Percentiles rank a stretch among this genome's conserved stretches.
Conservation (phyloP, 2,888 invertebrate genomes). For the Ophonus ardosiacus region DNA sequence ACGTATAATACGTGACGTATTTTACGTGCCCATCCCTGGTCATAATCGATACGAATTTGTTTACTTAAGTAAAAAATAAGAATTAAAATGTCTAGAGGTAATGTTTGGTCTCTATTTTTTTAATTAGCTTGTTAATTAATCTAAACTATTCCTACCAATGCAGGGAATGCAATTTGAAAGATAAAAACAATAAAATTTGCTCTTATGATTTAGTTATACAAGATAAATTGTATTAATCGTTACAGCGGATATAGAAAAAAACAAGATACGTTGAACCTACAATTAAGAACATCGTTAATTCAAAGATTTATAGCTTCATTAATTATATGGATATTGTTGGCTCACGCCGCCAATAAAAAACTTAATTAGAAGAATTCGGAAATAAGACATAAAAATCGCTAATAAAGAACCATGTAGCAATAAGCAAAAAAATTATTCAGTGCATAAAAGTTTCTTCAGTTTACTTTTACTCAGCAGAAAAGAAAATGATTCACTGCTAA, state of each 20-base stretch:
- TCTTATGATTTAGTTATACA: conserved; percentile 13
- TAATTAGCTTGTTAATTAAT: conserved; percentile 15
- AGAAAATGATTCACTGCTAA: background rate
- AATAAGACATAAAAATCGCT: conserved; percentile 25
- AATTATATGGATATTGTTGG: conserved; percentile 48
- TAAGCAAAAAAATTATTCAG: background rate
- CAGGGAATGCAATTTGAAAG: conserved; percentile 11
- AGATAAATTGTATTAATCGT: conserved; percentile 22
- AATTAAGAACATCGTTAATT: conserved; percentile 48
- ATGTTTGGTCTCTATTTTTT: background rate
- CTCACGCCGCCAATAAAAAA: conserved; percentile 52
- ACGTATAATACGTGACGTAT: too few relatives aligned
- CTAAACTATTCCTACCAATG: conserved; percentile 3
- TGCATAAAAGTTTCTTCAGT: background rate
- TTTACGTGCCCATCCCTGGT: too few relatives aligned
- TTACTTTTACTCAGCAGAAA: background rate
- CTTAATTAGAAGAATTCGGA: conserved; percentile 27
- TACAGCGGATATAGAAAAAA: conserved; percentile 21
- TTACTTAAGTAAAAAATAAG: too few relatives aligned
- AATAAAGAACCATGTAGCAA: background rate
- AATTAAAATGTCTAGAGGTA: too few relatives aligned
- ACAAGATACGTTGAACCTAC: conserved; percentile 2
- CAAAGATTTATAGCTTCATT: conserved; percentile 49
- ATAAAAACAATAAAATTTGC: conserved; percentile 8
- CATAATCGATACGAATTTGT: too few relatives aligned